These are phyloP conservation scores for Trissolcus brochymenae DNA, from an alignment of 2,888 invertebrate species.

Conservation along the genomic window DNA sequence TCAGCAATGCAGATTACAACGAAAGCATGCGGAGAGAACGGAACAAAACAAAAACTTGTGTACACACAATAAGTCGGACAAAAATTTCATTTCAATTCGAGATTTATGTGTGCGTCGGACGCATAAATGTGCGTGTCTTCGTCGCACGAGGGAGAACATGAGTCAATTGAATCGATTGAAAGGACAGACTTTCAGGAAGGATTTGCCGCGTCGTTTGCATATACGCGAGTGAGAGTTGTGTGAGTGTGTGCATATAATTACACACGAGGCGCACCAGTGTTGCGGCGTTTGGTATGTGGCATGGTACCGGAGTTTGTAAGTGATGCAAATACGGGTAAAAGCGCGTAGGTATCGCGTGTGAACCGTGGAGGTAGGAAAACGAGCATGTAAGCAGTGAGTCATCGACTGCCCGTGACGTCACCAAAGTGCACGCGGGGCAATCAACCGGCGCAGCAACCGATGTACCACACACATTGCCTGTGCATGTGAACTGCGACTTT, in stretches of 20 bases:
- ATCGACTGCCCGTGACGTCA: slow-evolving; percentile 44
- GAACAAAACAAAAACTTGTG: slow-evolving; percentile 17
- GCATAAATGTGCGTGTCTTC: slow-evolving; percentile 25
- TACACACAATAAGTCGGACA: background rate
- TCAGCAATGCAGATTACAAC: background rate
- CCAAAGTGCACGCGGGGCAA: slow-evolving; percentile 50
- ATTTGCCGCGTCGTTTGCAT: slow-evolving; percentile 31
- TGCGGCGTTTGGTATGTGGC: slow-evolving; percentile 6
- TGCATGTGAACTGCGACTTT: slow-evolving; percentile 32
- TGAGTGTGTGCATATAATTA: slow-evolving; percentile 14
- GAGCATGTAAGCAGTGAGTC: slow-evolving; percentile 48
- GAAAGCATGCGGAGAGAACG: slow-evolving; percentile 8
- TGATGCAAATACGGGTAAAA: slow-evolving; percentile 23
- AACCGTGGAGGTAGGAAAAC: slow-evolving; percentile 36
- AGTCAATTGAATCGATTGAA: slow-evolving; percentile 40
- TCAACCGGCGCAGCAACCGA: slow-evolving; percentile 47
- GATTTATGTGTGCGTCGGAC: slow-evolving; percentile 21
- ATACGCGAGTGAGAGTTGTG: background rate
- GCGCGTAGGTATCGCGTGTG: slow-evolving; percentile 42
- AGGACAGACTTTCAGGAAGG: slow-evolving; percentile 46
- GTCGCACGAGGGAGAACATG: slow-evolving; percentile 42
- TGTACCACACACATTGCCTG: slow-evolving; percentile 39
- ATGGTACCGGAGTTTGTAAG: slow-evolving; percentile 7
- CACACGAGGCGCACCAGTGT: background rate
- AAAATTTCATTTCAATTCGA: slow-evolving; percentile 10